Percentiles rank a stretch among this genome's conserved stretches.
phyloP scores from a whole-genome alignment of 2,113 vertebrate genomes.

The Xiphophorus couchianus region DNA sequence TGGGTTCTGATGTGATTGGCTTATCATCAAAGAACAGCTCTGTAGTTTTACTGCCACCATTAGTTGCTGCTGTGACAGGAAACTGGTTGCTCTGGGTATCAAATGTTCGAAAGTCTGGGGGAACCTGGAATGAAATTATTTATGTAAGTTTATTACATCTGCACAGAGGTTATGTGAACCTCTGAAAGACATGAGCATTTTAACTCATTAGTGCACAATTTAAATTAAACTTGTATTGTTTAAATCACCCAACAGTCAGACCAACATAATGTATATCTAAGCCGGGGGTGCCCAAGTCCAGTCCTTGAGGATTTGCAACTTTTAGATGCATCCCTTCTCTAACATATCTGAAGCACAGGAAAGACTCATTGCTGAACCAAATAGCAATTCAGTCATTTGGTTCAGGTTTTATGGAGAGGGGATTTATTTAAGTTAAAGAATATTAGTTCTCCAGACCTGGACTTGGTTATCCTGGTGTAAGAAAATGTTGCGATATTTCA shows the following conservation, averaged over 20 bases:
- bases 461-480: neutral
- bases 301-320: no score
- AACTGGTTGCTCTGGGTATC: constrained; percentile 4
- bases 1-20: constrained; percentile 7
- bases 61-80: constrained; percentile 4
- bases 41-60: constrained; percentile 1
- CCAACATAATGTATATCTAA: neutral
- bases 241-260: neutral
- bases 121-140: constrained; percentile 70
- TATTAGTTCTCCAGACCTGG: no score
- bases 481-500: constrained; percentile 7
- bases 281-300: no score
- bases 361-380: no score
- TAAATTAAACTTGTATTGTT: neutral
- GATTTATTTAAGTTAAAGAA: no score
- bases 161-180: neutral
- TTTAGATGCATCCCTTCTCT: no score
- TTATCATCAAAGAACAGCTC: constrained; percentile 17
- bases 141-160: constrained; percentile 25
- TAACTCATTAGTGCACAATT: constrained; percentile 5
- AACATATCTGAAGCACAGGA: neutral
- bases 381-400: no score
- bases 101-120: constrained; percentile 24
- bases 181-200: constrained; percentile 5
- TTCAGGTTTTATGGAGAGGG: no score